Evolutionary conservation across 2,113 vertebrate species (phyloP).

Genomic region (Perca fluviatilis): DNA sequence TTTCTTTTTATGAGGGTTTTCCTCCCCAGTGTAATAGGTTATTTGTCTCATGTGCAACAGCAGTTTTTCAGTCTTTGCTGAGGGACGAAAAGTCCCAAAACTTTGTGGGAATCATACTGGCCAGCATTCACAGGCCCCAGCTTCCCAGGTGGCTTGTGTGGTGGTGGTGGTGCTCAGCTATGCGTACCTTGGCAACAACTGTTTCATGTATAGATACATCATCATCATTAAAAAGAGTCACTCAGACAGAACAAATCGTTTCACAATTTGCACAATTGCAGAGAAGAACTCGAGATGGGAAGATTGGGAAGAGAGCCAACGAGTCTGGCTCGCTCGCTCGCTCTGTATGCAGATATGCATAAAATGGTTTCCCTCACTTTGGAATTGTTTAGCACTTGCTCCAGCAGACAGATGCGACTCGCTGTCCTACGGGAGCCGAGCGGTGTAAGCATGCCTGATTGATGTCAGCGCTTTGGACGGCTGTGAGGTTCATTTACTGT

Average conservation of each 20-base stretch:
- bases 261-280: slow-evolving; percentile 47
- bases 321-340: slow-evolving; percentile 37
- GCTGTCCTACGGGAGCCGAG: slow-evolving; percentile 70
- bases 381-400: slow-evolving; percentile 78
- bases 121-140: slow-evolving; percentile 42
- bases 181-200: slow-evolving; percentile 34
- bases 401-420: slow-evolving; percentile 76
- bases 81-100: slow-evolving; percentile 40
- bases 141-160: slow-evolving; percentile 49
- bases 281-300: slow-evolving; percentile 42
- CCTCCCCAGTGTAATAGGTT: neutral
- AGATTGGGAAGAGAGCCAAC: slow-evolving; percentile 44
- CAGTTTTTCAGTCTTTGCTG: slow-evolving; percentile 30
- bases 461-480: slow-evolving; percentile 77
- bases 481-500: slow-evolving; percentile 79
- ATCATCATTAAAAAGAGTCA: slow-evolving; percentile 41
- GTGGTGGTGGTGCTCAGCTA: slow-evolving; percentile 55
- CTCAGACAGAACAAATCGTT: slow-evolving; percentile 49
- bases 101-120: slow-evolving; percentile 47
- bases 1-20: neutral
- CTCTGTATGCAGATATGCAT: slow-evolving; percentile 60
- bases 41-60: slow-evolving; percentile 19
- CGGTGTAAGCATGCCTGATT: slow-evolving; percentile 73
- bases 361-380: slow-evolving; percentile 70
- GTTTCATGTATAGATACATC: slow-evolving; percentile 47